Percentiles rank a stretch among this genome's conserved stretches.
phyloP scores from a whole-genome alignment of 2,113 vertebrate genomes.

The Tupaia chinensis region DNA sequence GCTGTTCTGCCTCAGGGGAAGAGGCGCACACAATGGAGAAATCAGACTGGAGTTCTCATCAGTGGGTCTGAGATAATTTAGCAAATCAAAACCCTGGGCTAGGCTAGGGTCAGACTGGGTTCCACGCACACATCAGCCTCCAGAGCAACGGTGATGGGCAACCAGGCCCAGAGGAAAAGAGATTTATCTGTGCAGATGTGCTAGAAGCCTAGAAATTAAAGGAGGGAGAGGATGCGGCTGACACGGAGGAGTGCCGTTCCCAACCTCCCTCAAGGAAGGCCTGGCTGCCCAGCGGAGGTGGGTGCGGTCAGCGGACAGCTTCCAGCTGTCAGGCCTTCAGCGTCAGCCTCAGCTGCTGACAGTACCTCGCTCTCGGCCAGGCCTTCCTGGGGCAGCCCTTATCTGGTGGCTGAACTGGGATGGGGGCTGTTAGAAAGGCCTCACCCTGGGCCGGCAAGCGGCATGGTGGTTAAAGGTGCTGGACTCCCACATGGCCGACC shows the following conservation, averaged over 20 bases:
- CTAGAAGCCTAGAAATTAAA: neutral
- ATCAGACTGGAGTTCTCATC: constrained; percentile 25
- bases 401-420: neutral
- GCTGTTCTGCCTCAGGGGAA: neutral
- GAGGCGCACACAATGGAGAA: neutral
- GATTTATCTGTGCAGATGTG: constrained; percentile 43
- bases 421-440: neutral
- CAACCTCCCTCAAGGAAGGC: neutral
- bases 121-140: constrained; percentile 17
- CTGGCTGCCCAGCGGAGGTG: neutral
- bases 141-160: neutral
- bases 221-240: neutral
- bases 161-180: neutral
- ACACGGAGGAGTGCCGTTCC: neutral
- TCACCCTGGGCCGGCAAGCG: neutral
- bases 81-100: constrained; percentile 31
- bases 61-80: neutral
- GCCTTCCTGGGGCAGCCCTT: neutral
- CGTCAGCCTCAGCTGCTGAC: neutral
- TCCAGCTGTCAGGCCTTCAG: constrained; percentile 21
- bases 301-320: neutral
- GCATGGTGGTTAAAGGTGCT: no score
- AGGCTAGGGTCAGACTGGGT: neutral
- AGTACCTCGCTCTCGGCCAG: neutral
- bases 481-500: no score